Evolutionary conservation across 2,888 invertebrate species (phyloP).

Genomic region (Luffia ferchaultella): DNA sequence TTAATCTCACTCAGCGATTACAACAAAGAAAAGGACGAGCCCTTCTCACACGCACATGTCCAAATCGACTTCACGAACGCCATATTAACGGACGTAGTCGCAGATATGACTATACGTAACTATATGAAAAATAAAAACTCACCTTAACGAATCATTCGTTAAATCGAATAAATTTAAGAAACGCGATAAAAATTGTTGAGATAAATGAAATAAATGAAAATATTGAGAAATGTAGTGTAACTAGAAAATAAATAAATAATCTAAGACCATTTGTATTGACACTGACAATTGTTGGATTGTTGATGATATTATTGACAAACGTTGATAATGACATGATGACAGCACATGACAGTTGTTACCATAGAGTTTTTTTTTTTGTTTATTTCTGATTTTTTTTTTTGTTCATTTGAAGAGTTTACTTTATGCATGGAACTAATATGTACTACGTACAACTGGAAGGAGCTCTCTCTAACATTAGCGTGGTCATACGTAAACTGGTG

Average conservation of each 20-base stretch:
- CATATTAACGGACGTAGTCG: constrained; percentile 45
- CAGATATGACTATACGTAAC: constrained; percentile 8
- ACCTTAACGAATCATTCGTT: constrained; percentile 1
- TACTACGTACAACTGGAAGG: no score
- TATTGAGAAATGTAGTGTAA: constrained; percentile 26
- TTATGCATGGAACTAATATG: no score
- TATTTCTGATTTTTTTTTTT: no score
- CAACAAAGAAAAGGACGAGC: constrained; percentile 49
- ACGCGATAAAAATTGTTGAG: not conserved
- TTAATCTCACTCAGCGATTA: not conserved
- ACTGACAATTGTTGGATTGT: constrained; percentile 43
- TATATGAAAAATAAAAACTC: constrained; percentile 2
- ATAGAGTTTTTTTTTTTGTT: no score
- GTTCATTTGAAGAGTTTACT: no score
- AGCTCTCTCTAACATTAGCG: no score
- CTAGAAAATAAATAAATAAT: not conserved
- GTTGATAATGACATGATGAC: no score
- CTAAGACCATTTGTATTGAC: constrained; percentile 36
- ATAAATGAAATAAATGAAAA: constrained; percentile 1
- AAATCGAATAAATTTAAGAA: no score
- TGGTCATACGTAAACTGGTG: no score
- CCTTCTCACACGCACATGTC: constrained; percentile 47
- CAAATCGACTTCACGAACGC: constrained; percentile 33
- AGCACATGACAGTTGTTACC: no score
- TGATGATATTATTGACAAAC: no score